Evolutionary conservation across 2,888 invertebrate genomes (phyloP), one percentile per base, ranked within the genome.

Genomic region (Julus scandinavius): DNA sequence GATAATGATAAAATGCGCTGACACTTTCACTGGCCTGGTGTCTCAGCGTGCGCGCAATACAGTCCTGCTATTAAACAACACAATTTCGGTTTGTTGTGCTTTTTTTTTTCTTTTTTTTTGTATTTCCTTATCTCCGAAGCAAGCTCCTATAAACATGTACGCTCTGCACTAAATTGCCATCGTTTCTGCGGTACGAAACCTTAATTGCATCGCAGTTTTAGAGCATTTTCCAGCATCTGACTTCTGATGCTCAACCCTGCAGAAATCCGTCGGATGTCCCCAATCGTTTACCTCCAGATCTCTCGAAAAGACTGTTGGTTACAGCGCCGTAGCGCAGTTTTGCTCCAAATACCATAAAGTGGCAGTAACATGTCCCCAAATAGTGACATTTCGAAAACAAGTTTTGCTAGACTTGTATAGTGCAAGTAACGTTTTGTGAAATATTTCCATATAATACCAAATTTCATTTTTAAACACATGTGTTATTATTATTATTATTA

Each of bases 101-200:
- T 29, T 29, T 29, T 29, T 29, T 29, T 29, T 29, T 29, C 20
- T 72, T 58, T 58, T 29, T 29, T 29, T 29, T 9, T 29, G 72
- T n/a, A 72, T 72, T 29, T 20, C 29, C 72, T 72, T 72, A 72
- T 72, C 72, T 72, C 29, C n/a, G 29, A 29, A 72, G 72, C 72
- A 20, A n/a, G 72, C 72, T 29, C 20, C 72, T 72, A 72, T 72
- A 72, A 72, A 72, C 72, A 72, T 72, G 72, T 20, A 72, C 29
- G 72, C 72, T 72, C 72, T 20, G 29, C 72, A 72, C 29, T 72
- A 72, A 72, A 72, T 29, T 72, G 72, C 72, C 72, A 72, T 72
- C 72, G 72, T 72, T 63, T 72, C 72, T 72, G 72, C 72, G 72
- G 72, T 72, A 72, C 72, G 72, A 72, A 72, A 72, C 72, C 72